Evolutionary conservation across 2,113 vertebrate species (phyloP), one percentile per base, ranked within the genome.

Genomic region (Trachemys scripta): DNA sequence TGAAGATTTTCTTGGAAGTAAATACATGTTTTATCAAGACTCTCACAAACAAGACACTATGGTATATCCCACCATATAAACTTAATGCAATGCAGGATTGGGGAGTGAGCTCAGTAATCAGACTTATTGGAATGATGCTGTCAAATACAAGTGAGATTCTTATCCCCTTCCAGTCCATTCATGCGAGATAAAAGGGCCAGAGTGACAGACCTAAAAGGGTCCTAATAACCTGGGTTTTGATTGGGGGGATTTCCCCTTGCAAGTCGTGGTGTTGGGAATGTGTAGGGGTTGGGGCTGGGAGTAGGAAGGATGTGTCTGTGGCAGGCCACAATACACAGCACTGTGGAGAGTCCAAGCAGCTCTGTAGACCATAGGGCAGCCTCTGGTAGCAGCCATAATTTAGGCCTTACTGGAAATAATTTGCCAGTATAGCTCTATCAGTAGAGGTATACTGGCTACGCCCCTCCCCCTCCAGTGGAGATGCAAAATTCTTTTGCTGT

Each of bases 1-100:
- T 54, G 57, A 93, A 38, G 14, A 47, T 94, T 94, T 91, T 87
- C 31, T 94, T 94, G 45, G 35, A 86, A 54, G 10, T 84, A 65
- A 22, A 91, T 89, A 22, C 42, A 42, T 35, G 8, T 20, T 51
- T 56, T 84, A 87, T 84, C 80, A 91, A 79, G 80, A 11, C 2
- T 81, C 45, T 2, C n/a, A 0, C 59, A 13, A 89, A 88, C 9
- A 38, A 72, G 65, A 10, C 35, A 72, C 31, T n/a, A n/a, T 72
- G 65, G 5, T 47, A 27, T 78, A 45, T 78, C n/a, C 69, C 19
- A 24, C 38, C 42, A 24, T 76, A 76, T 11, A 76, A 76, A 38
- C 20, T 24, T 76, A n/a, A n/a, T 75, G 38, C 72, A 75, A 45
- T 10, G 38, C n/a, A 76, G 19, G 20, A 38, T 42, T 38, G 72